These are phyloP conservation scores for Stramonita haemastoma DNA, from an alignment of 2,888 invertebrate genomes.

Conservation along the genomic window DNA sequence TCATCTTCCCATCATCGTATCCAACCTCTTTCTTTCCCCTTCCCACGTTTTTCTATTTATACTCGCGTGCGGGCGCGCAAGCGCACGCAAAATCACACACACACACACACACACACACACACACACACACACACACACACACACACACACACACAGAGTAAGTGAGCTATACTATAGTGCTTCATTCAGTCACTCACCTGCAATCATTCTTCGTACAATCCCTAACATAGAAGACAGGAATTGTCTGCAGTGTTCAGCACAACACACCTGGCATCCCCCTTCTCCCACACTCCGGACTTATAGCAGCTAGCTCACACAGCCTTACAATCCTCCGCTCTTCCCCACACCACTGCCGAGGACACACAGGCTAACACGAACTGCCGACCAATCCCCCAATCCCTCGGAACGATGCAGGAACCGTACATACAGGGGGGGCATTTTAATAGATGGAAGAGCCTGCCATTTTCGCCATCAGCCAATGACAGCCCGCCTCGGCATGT, in stretches of 20 bases:
- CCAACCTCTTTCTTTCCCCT: no score
- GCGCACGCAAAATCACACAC: neutral
- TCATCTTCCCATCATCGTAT: no score
- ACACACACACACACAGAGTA: neutral
- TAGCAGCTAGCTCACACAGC: neutral
- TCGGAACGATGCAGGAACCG: neutral
- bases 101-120: conserved; percentile 14
- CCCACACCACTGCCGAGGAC: neutral
- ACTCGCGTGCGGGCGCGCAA: no score
- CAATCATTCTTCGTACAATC: neutral
- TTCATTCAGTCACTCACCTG: conserved; percentile 7
- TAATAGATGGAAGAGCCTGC: conserved; percentile 5
- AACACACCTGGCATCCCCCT: neutral
- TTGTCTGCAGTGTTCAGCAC: neutral
- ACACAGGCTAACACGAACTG: neutral
- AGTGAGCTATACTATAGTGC: no score
- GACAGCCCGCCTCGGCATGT: neutral
- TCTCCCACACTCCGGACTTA: neutral
- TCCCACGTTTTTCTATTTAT: no score
- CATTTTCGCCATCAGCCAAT: neutral
- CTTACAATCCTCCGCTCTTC: neutral
- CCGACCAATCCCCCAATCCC: neutral
- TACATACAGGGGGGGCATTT: neutral
- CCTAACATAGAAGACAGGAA: neutral
- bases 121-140: conserved; percentile 2